Conservation (phyloP, 2,888 invertebrate species). For the Lasioglossum calceatum region DNA sequence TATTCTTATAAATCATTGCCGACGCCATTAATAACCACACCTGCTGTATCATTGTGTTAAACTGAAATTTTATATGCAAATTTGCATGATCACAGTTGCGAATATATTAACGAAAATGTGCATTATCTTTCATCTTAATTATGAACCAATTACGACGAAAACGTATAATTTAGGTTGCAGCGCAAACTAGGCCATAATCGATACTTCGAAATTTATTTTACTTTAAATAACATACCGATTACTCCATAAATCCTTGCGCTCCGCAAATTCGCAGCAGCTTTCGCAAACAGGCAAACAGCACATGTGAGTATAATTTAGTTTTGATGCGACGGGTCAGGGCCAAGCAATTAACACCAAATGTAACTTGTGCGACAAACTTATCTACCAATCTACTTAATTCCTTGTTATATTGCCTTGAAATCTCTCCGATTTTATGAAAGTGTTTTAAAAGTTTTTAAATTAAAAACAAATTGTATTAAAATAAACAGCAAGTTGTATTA, state of each 20-base stretch:
- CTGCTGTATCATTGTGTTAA: neutral
- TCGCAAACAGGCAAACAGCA: neutral
- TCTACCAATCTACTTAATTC: neutral
- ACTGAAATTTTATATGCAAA: constrained; percentile 19
- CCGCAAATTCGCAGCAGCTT: neutral
- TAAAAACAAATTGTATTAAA: neutral
- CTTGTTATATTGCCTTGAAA: neutral
- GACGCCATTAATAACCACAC: neutral
- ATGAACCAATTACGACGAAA: constrained; percentile 7
- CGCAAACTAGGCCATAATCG: constrained; percentile 23
- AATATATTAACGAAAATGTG: neutral
- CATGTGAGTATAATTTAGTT: neutral
- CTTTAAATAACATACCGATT: constrained; percentile 8
- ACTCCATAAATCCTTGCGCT: constrained; percentile 10
- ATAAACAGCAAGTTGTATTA: neutral
- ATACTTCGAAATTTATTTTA: constrained; percentile 21
- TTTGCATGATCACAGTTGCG: neutral
- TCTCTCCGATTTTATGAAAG: neutral
- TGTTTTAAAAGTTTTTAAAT: neutral
- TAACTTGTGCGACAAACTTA: neutral
- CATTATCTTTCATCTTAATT: constrained; percentile 22
- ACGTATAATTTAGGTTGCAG: neutral
- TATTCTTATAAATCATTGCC: neutral
- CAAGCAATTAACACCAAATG: neutral
- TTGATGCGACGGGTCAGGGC: neutral